Evolutionary conservation across 2,797 vertebrate genomes (phyloP).

Genomic region (Lepus townsendii): DNA sequence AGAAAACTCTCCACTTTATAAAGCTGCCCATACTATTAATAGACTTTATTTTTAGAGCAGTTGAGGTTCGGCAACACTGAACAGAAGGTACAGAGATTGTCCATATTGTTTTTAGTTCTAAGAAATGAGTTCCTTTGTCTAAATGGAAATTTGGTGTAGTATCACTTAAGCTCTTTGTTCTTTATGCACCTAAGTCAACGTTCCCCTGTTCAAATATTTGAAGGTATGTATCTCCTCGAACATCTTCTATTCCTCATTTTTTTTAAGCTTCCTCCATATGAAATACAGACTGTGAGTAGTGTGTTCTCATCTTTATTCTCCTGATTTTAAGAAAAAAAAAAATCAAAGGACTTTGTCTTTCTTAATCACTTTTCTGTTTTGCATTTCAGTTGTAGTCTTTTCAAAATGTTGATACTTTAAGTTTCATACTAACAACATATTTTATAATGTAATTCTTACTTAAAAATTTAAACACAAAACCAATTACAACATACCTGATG

Average conservation of each 20-base stretch:
- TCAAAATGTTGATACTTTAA: not conserved
- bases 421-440: not conserved
- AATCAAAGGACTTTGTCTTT: not conserved
- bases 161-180: not conserved
- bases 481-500: slow-evolving; percentile 90
- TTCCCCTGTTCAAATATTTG: slow-evolving; percentile 7
- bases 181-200: not conserved
- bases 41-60: not conserved
- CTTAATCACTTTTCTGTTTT: not conserved
- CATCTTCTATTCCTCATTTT: not conserved
- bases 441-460: slow-evolving; percentile 41
- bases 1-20: not conserved
- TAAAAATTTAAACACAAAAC: not conserved
- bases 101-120: not conserved
- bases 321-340: not conserved
- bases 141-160: not conserved
- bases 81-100: not conserved
- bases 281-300: not conserved
- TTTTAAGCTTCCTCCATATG: not conserved
- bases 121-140: not conserved
- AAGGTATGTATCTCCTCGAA: not conserved
- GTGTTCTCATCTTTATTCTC: not conserved
- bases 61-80: not conserved
- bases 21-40: not conserved
- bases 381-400: slow-evolving; percentile 39